These are phyloP conservation scores for Diuraphis noxia DNA, from an alignment of 1,140 invertebrate genomes.

Conservation along the genomic window DNA sequence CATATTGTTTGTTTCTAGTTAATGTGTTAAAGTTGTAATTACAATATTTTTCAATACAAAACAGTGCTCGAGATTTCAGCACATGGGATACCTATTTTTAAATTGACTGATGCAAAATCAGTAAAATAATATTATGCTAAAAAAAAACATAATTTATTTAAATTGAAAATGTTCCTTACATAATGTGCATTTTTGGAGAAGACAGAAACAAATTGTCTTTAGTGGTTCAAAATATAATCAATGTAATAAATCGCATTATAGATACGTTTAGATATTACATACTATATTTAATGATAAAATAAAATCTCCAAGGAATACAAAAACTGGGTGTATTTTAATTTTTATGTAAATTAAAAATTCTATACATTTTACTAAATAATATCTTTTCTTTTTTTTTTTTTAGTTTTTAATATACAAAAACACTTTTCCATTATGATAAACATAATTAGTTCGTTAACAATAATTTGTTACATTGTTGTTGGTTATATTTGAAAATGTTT, in stretches of 20 bases:
- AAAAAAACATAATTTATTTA: neutral
- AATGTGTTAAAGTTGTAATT: too few relatives aligned
- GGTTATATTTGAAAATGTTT: neutral
- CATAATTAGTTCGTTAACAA: neutral
- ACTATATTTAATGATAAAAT: neutral
- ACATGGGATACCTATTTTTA: neutral
- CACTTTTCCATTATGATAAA: neutral
- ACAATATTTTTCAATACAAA: neutral
- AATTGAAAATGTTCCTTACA: neutral
- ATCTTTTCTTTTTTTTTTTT: too few relatives aligned
- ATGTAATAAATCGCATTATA: neutral
- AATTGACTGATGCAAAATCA: neutral
- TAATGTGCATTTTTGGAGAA: neutral
- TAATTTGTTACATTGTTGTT: neutral
- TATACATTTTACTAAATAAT: neutral
- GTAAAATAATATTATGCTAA: neutral
- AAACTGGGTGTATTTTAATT: neutral
- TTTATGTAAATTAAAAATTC: neutral
- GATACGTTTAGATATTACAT: neutral
- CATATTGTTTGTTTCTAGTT: too few relatives aligned
- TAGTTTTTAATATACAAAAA: neutral
- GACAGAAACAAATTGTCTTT: neutral
- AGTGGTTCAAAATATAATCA: neutral
- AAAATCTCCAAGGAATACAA: constrained; percentile 7
- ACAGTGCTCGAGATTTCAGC: neutral